Evolutionary conservation across 2,888 invertebrate genomes (phyloP), one percentile per base, ranked within the genome.

Genomic region (Thymelicus sylvestris): DNA sequence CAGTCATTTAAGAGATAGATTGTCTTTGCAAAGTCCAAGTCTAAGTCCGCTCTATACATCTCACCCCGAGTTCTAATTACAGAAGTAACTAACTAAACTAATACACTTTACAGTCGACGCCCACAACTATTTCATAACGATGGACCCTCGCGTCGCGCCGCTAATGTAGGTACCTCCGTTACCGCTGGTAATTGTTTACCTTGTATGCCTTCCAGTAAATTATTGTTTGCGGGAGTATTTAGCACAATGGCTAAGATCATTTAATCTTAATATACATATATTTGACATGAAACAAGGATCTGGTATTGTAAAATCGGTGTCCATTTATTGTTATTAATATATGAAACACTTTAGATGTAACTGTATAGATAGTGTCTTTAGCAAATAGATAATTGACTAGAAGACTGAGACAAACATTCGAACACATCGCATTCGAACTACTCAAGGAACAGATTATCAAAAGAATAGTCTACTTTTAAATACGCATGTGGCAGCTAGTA

Each of bases 51-150:
- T 31, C 3, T 3, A 31, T 31, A 31, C 4, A 31, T 31, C 31
- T 31, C 31, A 31, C 31, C 31, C 31, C 1, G 31, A 31, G 31
- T 31, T 52, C 48, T 15, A 52, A 52, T 19, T 7, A 52, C 50
- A 52, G 12, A 19, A 52, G 15, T 15, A 52, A 10, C 15, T 7
- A 52, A 52, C 15, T 19, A 52, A 52, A 52, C 50, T 52, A 52
- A 52, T 52, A 52, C 24, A 52, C 13, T 24, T 59, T 38, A 59
- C 59, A 38, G 44, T 55, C 64, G 65, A 63, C 59, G 59, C 47
- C 66, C 67, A 64, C 62, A 73, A 75, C 76, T 74, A 75, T 75
- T 76, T 73, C 71, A 66, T 73, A 75, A 72, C 74, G 73, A 74
- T 70, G 73, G 75, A 76, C 75, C 74, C 75, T 74, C 72, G 50